Percentiles rank a stretch among this genome's conserved stretches.
These are phyloP conservation scores for Ptychobarbus kaznakovi DNA, from an alignment of 2,797 vertebrate genomes.

Conservation along the genomic window DNA sequence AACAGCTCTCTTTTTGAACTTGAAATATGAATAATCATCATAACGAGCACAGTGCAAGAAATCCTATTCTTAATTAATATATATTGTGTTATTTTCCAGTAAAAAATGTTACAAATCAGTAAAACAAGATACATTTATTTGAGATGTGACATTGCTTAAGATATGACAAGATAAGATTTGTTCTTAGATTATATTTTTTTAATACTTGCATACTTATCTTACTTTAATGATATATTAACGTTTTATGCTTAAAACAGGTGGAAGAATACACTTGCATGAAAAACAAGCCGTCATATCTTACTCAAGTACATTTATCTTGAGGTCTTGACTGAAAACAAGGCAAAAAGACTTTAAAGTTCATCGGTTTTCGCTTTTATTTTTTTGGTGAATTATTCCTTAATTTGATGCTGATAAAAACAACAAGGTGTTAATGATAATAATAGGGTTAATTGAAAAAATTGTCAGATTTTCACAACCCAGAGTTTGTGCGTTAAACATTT, in stretches of 20 bases:
- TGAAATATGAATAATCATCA: neutral
- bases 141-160: neutral
- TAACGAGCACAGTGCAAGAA: neutral
- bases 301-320: neutral
- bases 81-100: neutral
- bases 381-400: neutral
- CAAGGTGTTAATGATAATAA: neutral
- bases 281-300: neutral
- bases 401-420: neutral
- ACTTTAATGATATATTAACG: neutral
- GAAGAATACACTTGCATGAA: neutral
- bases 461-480: neutral
- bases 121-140: neutral
- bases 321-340: no score
- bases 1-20: neutral
- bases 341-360: no score
- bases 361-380: neutral
- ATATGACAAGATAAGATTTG: neutral
- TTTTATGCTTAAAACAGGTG: neutral
- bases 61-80: neutral
- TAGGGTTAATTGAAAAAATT: no score
- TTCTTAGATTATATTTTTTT: neutral
- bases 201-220: neutral
- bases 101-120: neutral
- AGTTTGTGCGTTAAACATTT: neutral